phyloP scores from a whole-genome alignment of 1,140 invertebrate species.

The Lepidurus packardi region DNA sequence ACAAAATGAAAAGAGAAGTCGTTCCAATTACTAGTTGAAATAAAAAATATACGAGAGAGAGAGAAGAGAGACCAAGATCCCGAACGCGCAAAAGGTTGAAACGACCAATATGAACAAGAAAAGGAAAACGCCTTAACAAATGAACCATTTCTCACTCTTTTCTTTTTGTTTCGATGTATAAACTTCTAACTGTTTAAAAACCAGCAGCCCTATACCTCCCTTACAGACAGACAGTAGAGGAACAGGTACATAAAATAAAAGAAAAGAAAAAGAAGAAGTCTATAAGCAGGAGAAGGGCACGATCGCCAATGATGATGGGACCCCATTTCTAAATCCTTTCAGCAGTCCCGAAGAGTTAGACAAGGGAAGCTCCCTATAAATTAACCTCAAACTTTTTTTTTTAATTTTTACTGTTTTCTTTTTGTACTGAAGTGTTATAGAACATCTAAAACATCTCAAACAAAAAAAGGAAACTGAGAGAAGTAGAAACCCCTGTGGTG shows the following conservation, averaged over 20 bases:
- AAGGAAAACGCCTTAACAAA: constrained; percentile 19
- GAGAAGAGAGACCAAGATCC: background rate
- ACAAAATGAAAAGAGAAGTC: background rate
- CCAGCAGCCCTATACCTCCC: background rate
- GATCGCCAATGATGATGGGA: constrained; percentile 2
- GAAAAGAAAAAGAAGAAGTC: background rate
- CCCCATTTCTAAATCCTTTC: constrained; percentile 15
- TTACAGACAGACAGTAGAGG: background rate
- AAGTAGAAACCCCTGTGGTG: constrained; percentile 11
- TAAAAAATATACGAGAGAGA: background rate
- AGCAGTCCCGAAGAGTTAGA: constrained; percentile 13
- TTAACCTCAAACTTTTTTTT: background rate
- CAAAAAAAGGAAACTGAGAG: background rate
- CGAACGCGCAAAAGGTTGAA: background rate
- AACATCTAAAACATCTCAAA: background rate
- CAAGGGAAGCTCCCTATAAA: constrained; percentile 1
- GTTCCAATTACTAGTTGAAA: background rate
- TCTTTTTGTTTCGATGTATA: background rate
- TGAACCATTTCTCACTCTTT: constrained; percentile 22
- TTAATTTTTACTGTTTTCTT: no score
- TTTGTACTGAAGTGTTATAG: no score
- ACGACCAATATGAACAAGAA: background rate
- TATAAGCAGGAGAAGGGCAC: background rate
- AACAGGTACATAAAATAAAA: background rate
- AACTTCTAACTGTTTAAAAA: background rate